Conservation (phyloP, 2,888 invertebrate genomes). For the Eubasilissa splendida region DNA sequence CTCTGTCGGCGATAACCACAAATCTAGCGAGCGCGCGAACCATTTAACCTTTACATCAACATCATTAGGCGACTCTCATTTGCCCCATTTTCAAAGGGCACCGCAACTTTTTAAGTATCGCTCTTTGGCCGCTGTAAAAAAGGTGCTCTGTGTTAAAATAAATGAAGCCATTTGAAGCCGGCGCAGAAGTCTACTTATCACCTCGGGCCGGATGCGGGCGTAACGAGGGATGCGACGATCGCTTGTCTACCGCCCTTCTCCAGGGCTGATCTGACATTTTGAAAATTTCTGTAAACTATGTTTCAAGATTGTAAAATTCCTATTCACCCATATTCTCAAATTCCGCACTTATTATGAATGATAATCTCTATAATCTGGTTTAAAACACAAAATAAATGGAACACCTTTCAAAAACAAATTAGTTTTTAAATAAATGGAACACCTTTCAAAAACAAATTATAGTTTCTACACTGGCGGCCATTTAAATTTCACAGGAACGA, state of each 20-base stretch:
- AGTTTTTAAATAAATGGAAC: too few relatives aligned
- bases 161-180: slow-evolving; percentile 49
- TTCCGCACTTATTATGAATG: too few relatives aligned
- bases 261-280: neutral
- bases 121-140: slow-evolving; percentile 36
- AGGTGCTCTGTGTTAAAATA: slow-evolving; percentile 45
- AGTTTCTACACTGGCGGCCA: too few relatives aligned
- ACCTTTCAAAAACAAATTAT: too few relatives aligned
- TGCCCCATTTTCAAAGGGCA: slow-evolving; percentile 31
- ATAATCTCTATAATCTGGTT: too few relatives aligned
- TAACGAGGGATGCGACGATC: slow-evolving; percentile 42
- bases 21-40: slow-evolving; percentile 34
- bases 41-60: slow-evolving; percentile 33
- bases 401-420: too few relatives aligned
- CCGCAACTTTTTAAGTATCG: slow-evolving; percentile 33
- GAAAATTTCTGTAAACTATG: too few relatives aligned
- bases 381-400: too few relatives aligned
- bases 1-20: slow-evolving; percentile 19
- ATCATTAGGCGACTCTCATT: slow-evolving; percentile 24
- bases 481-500: too few relatives aligned
- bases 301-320: too few relatives aligned
- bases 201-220: slow-evolving; percentile 46
- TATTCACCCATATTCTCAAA: too few relatives aligned
- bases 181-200: slow-evolving; percentile 35
- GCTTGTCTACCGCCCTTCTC: slow-evolving; percentile 10